Evolutionary conservation across 37 sponge, comb jelly and placozoan genomes (phyloP), one percentile per base, ranked within the genome.

Genomic region (Tethya wilhelma): DNA sequence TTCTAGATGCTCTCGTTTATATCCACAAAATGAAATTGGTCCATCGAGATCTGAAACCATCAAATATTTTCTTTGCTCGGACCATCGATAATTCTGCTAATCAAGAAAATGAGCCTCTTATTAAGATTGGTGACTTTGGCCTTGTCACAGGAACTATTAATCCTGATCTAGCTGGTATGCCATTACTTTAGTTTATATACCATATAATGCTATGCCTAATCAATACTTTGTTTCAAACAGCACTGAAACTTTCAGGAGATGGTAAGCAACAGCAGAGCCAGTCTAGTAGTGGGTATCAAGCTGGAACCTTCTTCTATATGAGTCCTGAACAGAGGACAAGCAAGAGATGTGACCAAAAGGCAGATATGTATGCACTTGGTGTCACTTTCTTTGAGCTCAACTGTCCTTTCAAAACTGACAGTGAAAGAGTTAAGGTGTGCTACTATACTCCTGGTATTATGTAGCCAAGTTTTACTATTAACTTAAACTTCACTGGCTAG

Each of bases 51-150:
- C 81, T 96, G 29, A 96, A 93, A 75, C 97, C 97, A 32, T 83
- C 90, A 49, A 96, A 96, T 70, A 90, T 96, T 23, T 93, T 96
- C 46, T 93, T 96, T 71, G 64, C 94, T 14, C 71, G 69, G 38
- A 39, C 17, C 4, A 38, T 29, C 28, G 78, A 90, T 75, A 89
- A 88, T 14, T n/a, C n/a, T n/a, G n/a, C n/a, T n/a, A n/a, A n/a
- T n/a, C n/a, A n/a, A n/a, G n/a, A n/a, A n/a, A n/a, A n/a, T n/a
- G n/a, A n/a, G n/a, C n/a, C n/a, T n/a, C 26, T 36, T 26, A 71
- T 96, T 32, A 96, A 96, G 78, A 68, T 96, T 70, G 94, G 94
- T 44, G 97, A 96, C 62, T 96, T 96, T 90, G 93, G 97, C 43
- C 73, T 96, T 37, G 97, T 86, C 11, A 90, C 84, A 41, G 78